Percentiles rank a stretch among this genome's conserved stretches.
phyloP scores from a whole-genome alignment of 2,797 vertebrate species.

The Pantherophis alleghaniensis region DNA sequence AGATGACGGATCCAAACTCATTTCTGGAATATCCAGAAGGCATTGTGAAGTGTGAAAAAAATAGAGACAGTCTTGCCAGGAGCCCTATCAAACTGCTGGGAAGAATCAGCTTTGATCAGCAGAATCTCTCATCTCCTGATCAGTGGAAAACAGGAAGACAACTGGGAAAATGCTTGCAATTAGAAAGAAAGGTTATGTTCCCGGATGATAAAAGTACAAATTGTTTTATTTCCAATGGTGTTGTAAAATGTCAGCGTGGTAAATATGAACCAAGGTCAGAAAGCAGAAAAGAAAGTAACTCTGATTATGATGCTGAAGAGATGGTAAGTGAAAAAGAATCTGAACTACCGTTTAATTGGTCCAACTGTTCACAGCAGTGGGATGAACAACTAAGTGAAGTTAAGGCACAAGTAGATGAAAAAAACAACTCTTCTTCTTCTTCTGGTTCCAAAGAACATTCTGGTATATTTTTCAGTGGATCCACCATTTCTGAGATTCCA shows the following conservation, averaged over 20 bases:
- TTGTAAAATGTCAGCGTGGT: constrained; percentile 4
- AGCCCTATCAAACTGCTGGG: constrained; percentile 36
- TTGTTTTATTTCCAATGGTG: not conserved
- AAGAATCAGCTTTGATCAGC: constrained; percentile 33
- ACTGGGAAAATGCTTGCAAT: constrained; percentile 20
- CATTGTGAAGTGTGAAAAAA: constrained; percentile 55
- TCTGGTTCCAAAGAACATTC: not conserved
- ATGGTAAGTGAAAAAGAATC: not conserved
- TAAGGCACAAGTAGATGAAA: not conserved
- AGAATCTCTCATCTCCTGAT: constrained; percentile 16
- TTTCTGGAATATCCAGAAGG: constrained; percentile 62
- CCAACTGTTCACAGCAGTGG: constrained; percentile 12
- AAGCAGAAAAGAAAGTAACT: constrained; percentile 8
- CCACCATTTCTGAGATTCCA: not conserved
- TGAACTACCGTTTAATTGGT: not conserved
- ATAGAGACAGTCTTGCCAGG: constrained; percentile 34
- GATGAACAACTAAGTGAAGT: constrained; percentile 4
- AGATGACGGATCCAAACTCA: constrained; percentile 20
- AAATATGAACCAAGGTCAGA: not conserved
- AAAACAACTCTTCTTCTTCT: not conserved
- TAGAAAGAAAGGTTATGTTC: constrained; percentile 4
- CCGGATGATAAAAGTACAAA: constrained; percentile 4
- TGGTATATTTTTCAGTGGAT: not conserved
- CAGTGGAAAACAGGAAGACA: constrained; percentile 8
- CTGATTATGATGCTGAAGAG: not conserved